These are phyloP conservation scores for Sinotaia quadrata DNA, from an alignment of 2,888 invertebrate species.

Conservation along the genomic window DNA sequence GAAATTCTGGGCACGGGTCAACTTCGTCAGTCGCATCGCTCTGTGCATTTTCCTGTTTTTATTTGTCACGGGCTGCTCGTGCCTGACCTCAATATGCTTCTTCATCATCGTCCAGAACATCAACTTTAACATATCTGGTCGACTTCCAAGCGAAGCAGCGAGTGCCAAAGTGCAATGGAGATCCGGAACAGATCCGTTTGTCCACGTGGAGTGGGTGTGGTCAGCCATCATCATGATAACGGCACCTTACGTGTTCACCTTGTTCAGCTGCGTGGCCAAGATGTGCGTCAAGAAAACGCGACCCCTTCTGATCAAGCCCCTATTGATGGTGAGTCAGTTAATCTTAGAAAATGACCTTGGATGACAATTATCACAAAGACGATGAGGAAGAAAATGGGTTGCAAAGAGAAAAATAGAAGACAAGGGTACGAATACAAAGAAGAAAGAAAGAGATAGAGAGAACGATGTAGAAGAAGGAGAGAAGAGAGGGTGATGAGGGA, in stretches of 20 bases:
- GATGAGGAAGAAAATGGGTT: too few species aligned
- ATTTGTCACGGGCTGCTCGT: not conserved
- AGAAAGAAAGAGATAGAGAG: too few species aligned
- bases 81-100: not conserved
- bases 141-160: not conserved
- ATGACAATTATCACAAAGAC: too few species aligned
- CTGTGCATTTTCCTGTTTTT: constrained; percentile 8
- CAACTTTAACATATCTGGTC: not conserved
- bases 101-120: constrained; percentile 23
- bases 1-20: constrained; percentile 9
- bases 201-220: constrained; percentile 61
- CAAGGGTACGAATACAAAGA: too few species aligned
- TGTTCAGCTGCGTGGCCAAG: constrained; percentile 42
- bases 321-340: constrained; percentile 52
- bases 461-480: too few species aligned
- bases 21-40: constrained; percentile 10
- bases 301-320: constrained; percentile 32
- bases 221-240: constrained; percentile 48
- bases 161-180: not conserved
- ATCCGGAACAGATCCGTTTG: not conserved
- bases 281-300: constrained; percentile 48
- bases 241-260: constrained; percentile 54
- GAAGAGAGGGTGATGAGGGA: too few species aligned
- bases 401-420: too few species aligned
- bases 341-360: too few species aligned